phyloP scores from a whole-genome alignment of 2,888 invertebrate genomes.

The Pollenia amentaria region DNA sequence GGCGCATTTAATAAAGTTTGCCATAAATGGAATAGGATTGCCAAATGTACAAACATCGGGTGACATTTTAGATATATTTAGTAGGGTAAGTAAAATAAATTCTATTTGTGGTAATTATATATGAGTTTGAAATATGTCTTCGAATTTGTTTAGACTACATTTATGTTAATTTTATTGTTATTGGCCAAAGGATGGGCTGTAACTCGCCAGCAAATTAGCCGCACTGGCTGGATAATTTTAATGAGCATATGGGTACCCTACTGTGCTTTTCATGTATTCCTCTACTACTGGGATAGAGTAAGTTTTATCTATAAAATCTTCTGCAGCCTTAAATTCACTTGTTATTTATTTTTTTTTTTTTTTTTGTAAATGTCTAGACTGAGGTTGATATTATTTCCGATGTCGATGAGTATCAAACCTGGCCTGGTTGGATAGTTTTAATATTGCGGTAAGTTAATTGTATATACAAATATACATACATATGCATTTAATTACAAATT shows the following conservation, averaged over 20 bases:
- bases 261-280: slow-evolving; percentile 94
- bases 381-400: slow-evolving; percentile 98
- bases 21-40: slow-evolving; percentile 95
- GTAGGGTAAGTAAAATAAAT: slow-evolving; percentile 89
- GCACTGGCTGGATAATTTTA: slow-evolving; percentile 88
- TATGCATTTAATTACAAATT: not conserved
- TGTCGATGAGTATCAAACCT: slow-evolving; percentile 98
- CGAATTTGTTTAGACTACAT: slow-evolving; percentile 89
- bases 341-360: slow-evolving; percentile 76
- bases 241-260: slow-evolving; percentile 94
- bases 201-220: slow-evolving; percentile 94
- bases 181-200: slow-evolving; percentile 99
- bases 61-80: slow-evolving; percentile 95
- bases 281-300: slow-evolving; percentile 98
- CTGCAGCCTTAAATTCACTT: not conserved
- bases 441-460: slow-evolving; percentile 86
- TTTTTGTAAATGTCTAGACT: slow-evolving; percentile 86
- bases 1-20: slow-evolving; percentile 94
- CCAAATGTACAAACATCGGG: slow-evolving; percentile 93
- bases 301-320: slow-evolving; percentile 80
- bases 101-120: not conserved
- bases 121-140: slow-evolving; percentile 6
- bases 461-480: not conserved
- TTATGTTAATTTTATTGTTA: slow-evolving; percentile 95
- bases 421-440: slow-evolving; percentile 98